Conservation (phyloP, 2,888 invertebrate species). For the Eristalinus sepulchralis region DNA sequence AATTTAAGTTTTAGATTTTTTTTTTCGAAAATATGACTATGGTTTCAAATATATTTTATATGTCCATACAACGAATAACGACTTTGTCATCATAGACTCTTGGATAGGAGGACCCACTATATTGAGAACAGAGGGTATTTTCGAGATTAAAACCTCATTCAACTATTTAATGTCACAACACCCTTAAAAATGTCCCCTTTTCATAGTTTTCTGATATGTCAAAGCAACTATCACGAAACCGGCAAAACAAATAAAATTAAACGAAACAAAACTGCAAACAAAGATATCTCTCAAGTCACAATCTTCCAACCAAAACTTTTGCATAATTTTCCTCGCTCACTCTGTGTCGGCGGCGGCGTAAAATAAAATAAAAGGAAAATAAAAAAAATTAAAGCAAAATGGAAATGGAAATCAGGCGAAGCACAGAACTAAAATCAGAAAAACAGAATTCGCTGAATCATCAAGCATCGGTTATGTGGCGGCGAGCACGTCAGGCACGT, state of each 20-base stretch:
- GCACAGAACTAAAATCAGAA: constrained; percentile 5
- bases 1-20: too few species aligned
- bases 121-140: too few species aligned
- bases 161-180: not conserved
- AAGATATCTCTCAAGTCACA: not conserved
- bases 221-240: not conserved
- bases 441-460: constrained; percentile 54
- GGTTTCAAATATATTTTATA: too few species aligned
- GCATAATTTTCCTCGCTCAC: not conserved
- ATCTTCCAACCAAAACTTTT: not conserved
- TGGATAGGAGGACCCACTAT: too few species aligned
- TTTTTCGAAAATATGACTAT: too few species aligned
- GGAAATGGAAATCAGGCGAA: constrained; percentile 18
- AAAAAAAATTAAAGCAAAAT: constrained; percentile 14
- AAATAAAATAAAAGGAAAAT: not conserved
- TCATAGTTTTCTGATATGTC: not conserved
- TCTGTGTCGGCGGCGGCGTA: not conserved
- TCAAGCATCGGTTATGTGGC: constrained; percentile 40
- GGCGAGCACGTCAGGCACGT: constrained; percentile 56
- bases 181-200: not conserved
- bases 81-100: too few species aligned
- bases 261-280: not conserved
- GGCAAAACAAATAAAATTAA: not conserved
- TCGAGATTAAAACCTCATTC: too few species aligned
- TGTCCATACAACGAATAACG: too few species aligned